Conservation (phyloP, 2,113 vertebrate species). For the Choloepus hoffmanni region DNA sequence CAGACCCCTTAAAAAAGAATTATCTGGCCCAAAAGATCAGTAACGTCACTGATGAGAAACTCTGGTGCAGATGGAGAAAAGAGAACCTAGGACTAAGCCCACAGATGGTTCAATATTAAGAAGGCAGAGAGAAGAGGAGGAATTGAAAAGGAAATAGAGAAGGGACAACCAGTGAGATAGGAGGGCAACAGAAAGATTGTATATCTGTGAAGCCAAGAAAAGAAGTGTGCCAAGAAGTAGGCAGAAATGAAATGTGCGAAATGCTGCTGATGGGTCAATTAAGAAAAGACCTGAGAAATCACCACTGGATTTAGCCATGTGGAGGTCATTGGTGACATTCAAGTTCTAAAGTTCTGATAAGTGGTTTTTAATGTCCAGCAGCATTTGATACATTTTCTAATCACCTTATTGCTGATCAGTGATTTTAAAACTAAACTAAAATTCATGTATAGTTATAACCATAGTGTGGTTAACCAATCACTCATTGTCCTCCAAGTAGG, state of each 20-base stretch:
- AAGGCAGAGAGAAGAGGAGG: neutral
- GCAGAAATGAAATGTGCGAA: neutral
- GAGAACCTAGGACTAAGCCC: neutral
- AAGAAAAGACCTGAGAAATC: neutral
- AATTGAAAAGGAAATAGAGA: neutral
- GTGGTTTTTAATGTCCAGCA: neutral
- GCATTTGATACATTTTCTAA: neutral
- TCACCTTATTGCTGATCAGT: neutral
- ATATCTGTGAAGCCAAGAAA: neutral
- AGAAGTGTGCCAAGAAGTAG: neutral
- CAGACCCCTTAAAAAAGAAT: neutral
- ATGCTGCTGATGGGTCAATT: neutral
- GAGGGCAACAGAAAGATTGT: neutral
- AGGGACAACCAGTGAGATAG: accelerated
- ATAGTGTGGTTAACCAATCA: neutral
- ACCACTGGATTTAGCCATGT: neutral
- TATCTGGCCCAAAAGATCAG: neutral
- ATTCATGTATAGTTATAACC: neutral
- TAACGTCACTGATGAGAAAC: neutral
- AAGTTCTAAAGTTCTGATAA: neutral
- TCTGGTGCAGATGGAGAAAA: neutral
- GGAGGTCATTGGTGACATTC: neutral
- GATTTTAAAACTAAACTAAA: neutral
- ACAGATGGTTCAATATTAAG: neutral
- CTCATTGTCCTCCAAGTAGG: neutral